A percentile compares a stretch with the other conserved stretches of the same genome.
phyloP scores from a whole-genome alignment of 2,888 invertebrate genomes.

The Achlya flavicornis region DNA sequence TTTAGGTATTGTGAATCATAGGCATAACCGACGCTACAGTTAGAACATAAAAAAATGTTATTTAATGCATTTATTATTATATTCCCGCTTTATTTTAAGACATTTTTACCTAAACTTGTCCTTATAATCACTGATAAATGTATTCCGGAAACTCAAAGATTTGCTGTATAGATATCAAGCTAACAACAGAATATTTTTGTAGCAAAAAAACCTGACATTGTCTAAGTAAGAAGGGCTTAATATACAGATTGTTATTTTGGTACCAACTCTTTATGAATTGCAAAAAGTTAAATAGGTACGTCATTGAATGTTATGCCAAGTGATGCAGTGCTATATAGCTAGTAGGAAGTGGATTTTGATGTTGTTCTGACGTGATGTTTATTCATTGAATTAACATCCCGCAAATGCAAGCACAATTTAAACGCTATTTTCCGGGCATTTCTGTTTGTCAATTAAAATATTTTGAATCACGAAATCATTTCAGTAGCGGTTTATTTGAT shows the following conservation, averaged over 20 bases:
- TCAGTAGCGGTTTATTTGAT: constrained; percentile 73
- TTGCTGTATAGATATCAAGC: too few species aligned
- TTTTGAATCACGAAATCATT: constrained; percentile 80
- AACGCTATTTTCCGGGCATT: constrained; percentile 73
- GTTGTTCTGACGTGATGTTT: constrained; percentile 68
- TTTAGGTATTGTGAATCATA: constrained; percentile 51
- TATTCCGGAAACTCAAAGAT: too few species aligned
- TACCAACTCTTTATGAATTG: not conserved
- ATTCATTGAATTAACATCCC: constrained; percentile 76
- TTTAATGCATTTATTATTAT: not conserved
- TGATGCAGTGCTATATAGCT: constrained; percentile 36
- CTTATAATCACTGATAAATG: too few species aligned
- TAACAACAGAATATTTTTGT: too few species aligned
- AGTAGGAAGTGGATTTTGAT: constrained; percentile 58
- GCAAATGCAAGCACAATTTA: constrained; percentile 78
- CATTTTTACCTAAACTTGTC: too few species aligned
- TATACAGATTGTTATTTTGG: too few species aligned
- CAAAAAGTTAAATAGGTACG: not conserved
- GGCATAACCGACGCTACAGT: constrained; percentile 40
- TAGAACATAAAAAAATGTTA: not conserved
- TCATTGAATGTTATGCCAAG: constrained; percentile 23
- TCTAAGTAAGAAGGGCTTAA: too few species aligned
- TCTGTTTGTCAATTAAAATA: constrained; percentile 83
- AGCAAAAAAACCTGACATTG: too few species aligned
- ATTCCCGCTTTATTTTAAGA: too few species aligned